A percentile compares a stretch with the other conserved stretches of the same genome.
Evolutionary conservation across 2,113 vertebrate genomes (phyloP).

Genomic region (Cryptomyrus ogoouensis): DNA sequence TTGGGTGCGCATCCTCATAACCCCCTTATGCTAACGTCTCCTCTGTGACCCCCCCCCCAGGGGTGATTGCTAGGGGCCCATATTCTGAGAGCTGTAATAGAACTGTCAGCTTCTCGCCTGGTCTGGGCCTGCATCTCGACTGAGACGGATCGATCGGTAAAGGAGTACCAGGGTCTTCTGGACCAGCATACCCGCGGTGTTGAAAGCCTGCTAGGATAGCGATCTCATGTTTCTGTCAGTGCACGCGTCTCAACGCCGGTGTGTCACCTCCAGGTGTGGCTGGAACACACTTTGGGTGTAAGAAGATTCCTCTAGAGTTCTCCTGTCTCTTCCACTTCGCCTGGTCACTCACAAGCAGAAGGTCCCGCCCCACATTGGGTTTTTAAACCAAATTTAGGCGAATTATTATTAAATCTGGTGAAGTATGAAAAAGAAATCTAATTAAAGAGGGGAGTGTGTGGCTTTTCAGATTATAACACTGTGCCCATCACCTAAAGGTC

Average conservation of each 20-base stretch:
- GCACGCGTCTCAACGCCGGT: neutral
- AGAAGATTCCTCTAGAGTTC: neutral
- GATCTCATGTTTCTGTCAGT: neutral
- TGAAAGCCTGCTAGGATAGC: neutral
- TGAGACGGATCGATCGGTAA: constrained; percentile 8
- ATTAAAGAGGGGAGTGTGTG: neutral
- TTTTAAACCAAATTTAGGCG: neutral
- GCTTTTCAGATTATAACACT: neutral
- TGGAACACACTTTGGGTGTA: no score
- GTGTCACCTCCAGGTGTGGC: neutral
- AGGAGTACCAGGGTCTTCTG: neutral
- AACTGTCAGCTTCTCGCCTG: constrained; percentile 19
- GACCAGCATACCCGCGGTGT: neutral
- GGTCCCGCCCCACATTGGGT: no score
- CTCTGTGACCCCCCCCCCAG: neutral
- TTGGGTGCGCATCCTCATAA: constrained; percentile 38
- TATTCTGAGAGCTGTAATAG: constrained; percentile 10
- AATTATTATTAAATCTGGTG: neutral
- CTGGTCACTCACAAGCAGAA: neutral
- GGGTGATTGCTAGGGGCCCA: constrained; percentile 3
- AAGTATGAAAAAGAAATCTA: neutral
- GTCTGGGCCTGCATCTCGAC: neutral
- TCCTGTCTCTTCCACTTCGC: neutral
- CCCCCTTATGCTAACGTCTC: constrained; percentile 17
- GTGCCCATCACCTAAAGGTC: neutral